phyloP scores from a whole-genome alignment of 2,113 vertebrate genomes.

The Grus americana region DNA sequence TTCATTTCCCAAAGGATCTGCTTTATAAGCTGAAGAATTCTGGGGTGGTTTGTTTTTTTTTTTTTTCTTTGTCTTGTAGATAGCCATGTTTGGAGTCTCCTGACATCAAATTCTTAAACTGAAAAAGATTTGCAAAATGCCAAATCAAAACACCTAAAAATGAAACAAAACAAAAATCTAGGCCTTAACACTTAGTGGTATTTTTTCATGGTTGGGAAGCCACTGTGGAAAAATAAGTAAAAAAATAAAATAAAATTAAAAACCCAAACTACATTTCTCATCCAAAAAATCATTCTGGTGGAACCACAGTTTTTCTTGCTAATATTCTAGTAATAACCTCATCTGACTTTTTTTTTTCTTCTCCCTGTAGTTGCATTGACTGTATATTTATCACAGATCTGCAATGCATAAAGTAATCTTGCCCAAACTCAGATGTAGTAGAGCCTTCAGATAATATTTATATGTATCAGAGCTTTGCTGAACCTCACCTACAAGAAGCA shows the following conservation, averaged over 20 bases:
- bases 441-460: neutral
- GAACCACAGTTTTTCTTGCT: neutral
- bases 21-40: neutral
- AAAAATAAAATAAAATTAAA: neutral
- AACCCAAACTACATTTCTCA: neutral
- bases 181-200: neutral
- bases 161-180: neutral
- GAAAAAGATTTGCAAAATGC: neutral
- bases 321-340: neutral
- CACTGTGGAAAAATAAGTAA: neutral
- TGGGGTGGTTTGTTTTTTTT: neutral
- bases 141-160: neutral
- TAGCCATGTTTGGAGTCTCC: neutral
- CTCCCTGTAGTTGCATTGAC: neutral
- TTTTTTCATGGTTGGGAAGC: neutral
- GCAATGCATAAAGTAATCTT: neutral
- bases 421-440: neutral
- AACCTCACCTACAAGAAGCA: neutral
- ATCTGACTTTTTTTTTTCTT: neutral
- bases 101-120: neutral
- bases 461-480: neutral
- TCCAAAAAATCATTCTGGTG: neutral
- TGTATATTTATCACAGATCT: neutral
- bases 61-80: neutral
- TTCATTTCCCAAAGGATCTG: neutral